Conservation (phyloP, 2,113 vertebrate genomes). For the Rhombomys opimus region DNA sequence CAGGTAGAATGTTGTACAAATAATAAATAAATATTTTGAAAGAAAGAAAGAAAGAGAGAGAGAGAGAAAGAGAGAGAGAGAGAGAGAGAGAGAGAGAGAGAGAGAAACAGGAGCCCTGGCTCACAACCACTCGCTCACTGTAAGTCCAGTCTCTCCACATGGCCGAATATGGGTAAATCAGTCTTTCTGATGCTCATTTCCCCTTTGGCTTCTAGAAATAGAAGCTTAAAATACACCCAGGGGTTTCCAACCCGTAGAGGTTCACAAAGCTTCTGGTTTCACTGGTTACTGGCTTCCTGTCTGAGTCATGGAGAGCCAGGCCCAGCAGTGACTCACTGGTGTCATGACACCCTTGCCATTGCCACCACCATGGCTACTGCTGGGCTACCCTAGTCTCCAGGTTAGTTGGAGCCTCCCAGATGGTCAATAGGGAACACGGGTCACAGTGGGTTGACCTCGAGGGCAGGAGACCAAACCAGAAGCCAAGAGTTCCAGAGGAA, state of each 20-base stretch:
- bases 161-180: background rate
- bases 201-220: conserved; percentile 58
- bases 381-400: background rate
- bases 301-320: conserved; percentile 66
- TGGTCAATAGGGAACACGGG: background rate
- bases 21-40: too few relatives aligned
- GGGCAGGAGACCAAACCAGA: background rate
- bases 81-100: too few relatives aligned
- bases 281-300: conserved; percentile 62
- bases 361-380: background rate
- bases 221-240: conserved; percentile 45
- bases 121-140: background rate
- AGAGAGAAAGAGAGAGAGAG: too few relatives aligned
- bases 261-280: background rate
- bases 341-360: background rate
- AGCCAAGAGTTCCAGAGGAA: background rate
- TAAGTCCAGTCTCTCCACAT: background rate
- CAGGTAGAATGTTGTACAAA: too few relatives aligned
- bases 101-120: background rate
- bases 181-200: background rate
- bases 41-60: too few relatives aligned
- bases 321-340: conserved; percentile 55
- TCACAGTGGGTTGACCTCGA: background rate
- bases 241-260: conserved; percentile 28
- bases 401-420: background rate